Conservation (phyloP, 2,888 invertebrate genomes). For the Dryobota labecula region DNA sequence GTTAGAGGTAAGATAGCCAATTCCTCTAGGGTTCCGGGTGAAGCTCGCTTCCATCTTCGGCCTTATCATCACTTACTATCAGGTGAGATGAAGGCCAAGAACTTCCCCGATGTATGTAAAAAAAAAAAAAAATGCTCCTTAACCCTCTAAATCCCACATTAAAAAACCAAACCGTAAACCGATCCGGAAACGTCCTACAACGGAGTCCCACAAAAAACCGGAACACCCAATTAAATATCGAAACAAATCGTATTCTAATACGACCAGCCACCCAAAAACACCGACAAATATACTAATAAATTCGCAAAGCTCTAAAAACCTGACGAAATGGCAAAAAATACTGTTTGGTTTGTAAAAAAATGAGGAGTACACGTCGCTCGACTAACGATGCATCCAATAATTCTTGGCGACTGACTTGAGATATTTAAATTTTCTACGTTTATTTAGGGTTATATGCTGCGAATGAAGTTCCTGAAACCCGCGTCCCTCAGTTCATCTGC, state of each 20-base stretch:
- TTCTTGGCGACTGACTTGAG: constrained; percentile 76
- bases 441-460: constrained; percentile 61
- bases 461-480: accelerated
- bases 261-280: constrained; percentile 63
- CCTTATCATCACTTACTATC: too few species aligned
- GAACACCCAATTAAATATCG: constrained; percentile 66
- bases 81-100: too few species aligned
- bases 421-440: constrained; percentile 83
- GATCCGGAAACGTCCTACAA: constrained; percentile 45
- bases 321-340: constrained; percentile 84
- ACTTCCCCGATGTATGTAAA: too few species aligned
- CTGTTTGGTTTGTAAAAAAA: constrained; percentile 48
- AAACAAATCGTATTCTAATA: constrained; percentile 72
- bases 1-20: too few species aligned
- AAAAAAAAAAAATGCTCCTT: too few species aligned
- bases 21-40: too few species aligned
- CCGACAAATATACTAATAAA: constrained; percentile 84
- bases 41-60: too few species aligned
- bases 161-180: constrained; percentile 8
- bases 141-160: constrained; percentile 11
- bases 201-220: constrained; percentile 57
- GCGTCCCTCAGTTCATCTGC: background rate
- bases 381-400: constrained; percentile 86
- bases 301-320: constrained; percentile 81
- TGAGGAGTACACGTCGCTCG: constrained; percentile 75